Base-by-base conservation (phyloP, 2,113 vertebrate species). In the Pelmatolapia mariae region DNA sequence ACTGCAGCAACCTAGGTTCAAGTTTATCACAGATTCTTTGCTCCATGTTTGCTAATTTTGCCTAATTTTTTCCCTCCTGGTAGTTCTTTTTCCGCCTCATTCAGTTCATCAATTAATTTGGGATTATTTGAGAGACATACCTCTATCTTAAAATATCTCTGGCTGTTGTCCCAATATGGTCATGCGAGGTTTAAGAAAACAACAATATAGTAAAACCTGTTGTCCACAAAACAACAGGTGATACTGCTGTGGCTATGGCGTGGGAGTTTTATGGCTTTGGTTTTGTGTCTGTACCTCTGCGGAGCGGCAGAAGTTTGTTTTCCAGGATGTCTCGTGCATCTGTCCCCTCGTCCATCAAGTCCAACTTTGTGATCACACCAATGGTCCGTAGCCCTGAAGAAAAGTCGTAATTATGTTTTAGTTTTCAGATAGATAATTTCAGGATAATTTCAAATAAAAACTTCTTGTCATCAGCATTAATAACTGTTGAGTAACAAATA, bases 261-360 rank as follows among this genome's bases (percentile, higher is more conserved):
- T 31, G 47, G 10, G 53, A 19, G 22, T 81, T 24, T 59, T 57
- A 19, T 31, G 22, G 54, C 43, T 57, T 18, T 78, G 71, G 10
- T 54, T 80, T 78, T 84, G 43, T 73, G 36, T 52, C 4, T 19
- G 2, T 86, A 99, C 98, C 98, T 96, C 98, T 95, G 22, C 98
- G 96, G 3, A 99, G 88, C 0, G 98, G 98, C 22, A 99, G 96
- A 10, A 99, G 96, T 79, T 99, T 99, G 94, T 99, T 99, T 92
- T 99, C 98, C 94, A 99, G 95, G 88, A 99, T 96, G 8, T 99
- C 98, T 43, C 97, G 95, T 59, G 98, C 98, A 0, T 99, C 98
- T 0, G 98, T 99, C 89, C 98, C 98, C 40, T 99, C 98, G 0
- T 99, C 98, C 98, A 99, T 99, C 90, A 99, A 96, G 78, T 99